Conservation (phyloP, 2,113 vertebrate genomes). For the Mustela lutreola region DNA sequence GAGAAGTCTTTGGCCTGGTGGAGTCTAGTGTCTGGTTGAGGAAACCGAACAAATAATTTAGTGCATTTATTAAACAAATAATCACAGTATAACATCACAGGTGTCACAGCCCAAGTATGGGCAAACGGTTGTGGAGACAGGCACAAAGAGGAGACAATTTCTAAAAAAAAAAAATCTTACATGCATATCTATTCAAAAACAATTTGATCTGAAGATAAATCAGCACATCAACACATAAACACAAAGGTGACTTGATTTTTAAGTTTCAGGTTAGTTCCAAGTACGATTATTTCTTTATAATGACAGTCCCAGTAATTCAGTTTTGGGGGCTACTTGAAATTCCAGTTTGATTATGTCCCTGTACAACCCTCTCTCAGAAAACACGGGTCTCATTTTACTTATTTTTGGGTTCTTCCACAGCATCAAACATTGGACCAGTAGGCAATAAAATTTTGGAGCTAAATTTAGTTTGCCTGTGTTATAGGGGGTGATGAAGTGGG, state of each 20-base stretch:
- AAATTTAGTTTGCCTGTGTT: slow-evolving; percentile 45
- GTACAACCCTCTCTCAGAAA: background rate
- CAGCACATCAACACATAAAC: background rate
- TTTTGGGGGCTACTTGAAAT: background rate
- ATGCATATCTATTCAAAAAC: background rate
- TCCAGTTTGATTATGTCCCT: background rate
- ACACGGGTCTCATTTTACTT: background rate
- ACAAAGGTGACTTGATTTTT: background rate
- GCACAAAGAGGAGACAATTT: background rate
- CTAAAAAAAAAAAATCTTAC: background rate
- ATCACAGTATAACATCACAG: background rate
- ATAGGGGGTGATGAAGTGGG: background rate
- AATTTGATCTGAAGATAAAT: background rate
- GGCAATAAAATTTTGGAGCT: background rate
- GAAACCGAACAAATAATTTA: background rate
- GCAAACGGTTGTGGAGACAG: background rate
- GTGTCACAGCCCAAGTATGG: background rate
- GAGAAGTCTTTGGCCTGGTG: background rate
- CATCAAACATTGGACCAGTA: background rate
- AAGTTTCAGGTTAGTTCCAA: background rate
- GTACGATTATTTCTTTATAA: background rate
- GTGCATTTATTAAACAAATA: background rate
- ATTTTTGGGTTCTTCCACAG: background rate
- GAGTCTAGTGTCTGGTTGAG: background rate
- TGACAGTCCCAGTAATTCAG: background rate